phyloP scores from a whole-genome alignment of 2,797 vertebrate species.

The Caiman crocodilus region DNA sequence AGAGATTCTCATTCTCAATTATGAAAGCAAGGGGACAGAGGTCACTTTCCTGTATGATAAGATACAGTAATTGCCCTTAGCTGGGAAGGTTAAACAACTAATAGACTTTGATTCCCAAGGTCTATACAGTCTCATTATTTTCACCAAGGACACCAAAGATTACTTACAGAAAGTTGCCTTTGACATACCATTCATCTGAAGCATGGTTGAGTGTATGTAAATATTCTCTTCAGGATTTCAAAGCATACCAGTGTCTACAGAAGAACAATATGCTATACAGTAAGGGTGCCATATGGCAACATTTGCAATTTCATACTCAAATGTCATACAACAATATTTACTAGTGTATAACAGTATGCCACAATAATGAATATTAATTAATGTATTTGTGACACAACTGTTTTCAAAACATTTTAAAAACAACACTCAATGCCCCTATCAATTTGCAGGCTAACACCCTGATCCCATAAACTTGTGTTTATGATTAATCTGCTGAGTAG shows the following conservation, averaged over 20 bases:
- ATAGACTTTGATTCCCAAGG: not conserved
- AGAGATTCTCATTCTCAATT: conserved; percentile 22
- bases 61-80: not conserved
- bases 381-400: not conserved
- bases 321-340: rapidly evolving
- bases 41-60: not conserved
- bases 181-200: not conserved
- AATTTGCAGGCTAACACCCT: rapidly evolving
- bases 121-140: not conserved
- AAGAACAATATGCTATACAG: rapidly evolving
- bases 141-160: conserved; percentile 47
- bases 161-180: not conserved
- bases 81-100: conserved; percentile 34
- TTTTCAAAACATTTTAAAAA: not conserved
- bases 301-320: not conserved
- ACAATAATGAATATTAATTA: not conserved
- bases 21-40: not conserved
- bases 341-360: not conserved
- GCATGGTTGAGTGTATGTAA: not conserved
- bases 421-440: not conserved
- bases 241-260: rapidly evolving
- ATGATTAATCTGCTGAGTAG: not conserved
- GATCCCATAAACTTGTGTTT: not conserved
- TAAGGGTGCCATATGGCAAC: not conserved
- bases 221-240: rapidly evolving